Evolutionary conservation across 2,113 vertebrate species (phyloP).

Genomic region (Colossoma macropomum): DNA sequence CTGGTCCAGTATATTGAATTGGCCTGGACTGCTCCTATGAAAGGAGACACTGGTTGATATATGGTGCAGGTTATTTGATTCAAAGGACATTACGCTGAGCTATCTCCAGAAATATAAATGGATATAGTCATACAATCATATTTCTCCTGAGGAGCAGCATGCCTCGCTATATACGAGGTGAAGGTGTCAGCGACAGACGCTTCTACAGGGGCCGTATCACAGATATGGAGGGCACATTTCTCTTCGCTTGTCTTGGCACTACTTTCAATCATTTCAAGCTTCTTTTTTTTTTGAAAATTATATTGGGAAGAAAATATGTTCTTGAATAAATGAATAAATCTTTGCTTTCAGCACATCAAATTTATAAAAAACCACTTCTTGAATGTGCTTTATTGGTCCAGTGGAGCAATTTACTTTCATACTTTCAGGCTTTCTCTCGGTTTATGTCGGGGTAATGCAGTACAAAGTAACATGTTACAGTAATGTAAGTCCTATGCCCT

Average conservation of each 20-base stretch:
- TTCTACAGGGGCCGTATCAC: slow-evolving; percentile 7
- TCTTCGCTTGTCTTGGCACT: slow-evolving; percentile 7
- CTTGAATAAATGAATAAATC: slow-evolving; percentile 7
- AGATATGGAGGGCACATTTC: slow-evolving; percentile 10
- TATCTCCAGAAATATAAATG: slow-evolving; percentile 76
- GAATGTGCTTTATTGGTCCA: background rate
- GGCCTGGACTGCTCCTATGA: slow-evolving; percentile 62
- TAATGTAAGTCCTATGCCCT: no score
- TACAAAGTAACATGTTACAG: no score
- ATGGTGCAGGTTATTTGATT: slow-evolving; percentile 77
- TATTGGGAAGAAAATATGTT: background rate
- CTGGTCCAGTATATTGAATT: slow-evolving; percentile 68
- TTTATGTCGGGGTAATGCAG: background rate
- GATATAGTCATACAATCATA: slow-evolving; percentile 69
- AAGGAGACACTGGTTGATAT: slow-evolving; percentile 68
- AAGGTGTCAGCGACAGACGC: slow-evolving; percentile 42
- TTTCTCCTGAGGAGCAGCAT: slow-evolving; percentile 66
- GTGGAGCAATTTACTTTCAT: background rate
- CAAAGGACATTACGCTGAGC: slow-evolving; percentile 72
- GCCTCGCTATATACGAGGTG: slow-evolving; percentile 56
- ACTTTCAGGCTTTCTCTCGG: no score
- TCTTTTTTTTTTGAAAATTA: background rate
- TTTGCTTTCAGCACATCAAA: background rate
- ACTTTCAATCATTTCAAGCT: slow-evolving; percentile 5
- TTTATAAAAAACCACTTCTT: background rate